These are phyloP conservation scores for Panzeria rudis DNA, from an alignment of 2,888 invertebrate genomes.

Conservation along the genomic window DNA sequence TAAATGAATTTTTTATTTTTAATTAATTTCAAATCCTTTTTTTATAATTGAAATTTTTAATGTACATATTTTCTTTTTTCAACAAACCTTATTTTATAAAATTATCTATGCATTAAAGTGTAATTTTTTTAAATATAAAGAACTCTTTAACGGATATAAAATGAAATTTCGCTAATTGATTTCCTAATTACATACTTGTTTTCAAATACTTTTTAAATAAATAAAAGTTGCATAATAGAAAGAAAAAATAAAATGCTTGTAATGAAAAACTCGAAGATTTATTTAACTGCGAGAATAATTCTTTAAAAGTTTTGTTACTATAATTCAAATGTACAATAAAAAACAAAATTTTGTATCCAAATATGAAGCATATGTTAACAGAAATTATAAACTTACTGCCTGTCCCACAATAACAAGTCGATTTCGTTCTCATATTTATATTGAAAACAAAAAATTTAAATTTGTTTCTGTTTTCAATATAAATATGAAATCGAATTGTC, in stretches of 20 bases:
- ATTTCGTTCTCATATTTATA: too few relatives aligned
- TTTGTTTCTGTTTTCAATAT: too few relatives aligned
- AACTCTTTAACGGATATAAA: not conserved
- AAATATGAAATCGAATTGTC: too few relatives aligned
- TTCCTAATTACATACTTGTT: not conserved
- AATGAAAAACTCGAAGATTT: not conserved
- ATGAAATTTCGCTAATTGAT: slow-evolving; percentile 12
- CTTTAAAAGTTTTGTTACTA: not conserved
- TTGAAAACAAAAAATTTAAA: too few relatives aligned
- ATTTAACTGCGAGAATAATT: not conserved
- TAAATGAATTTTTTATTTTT: slow-evolving; percentile 33
- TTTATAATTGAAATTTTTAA: slow-evolving; percentile 27
- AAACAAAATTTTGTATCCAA: too few relatives aligned
- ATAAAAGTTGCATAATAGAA: slow-evolving; percentile 1
- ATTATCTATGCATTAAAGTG: slow-evolving; percentile 12
- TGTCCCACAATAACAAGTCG: too few relatives aligned
- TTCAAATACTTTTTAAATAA: not conserved
- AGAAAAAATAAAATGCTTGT: not conserved
- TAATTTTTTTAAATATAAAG: not conserved
- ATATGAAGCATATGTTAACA: too few relatives aligned
- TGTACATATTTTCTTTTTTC: slow-evolving; percentile 1
- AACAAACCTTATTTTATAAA: slow-evolving; percentile 6
- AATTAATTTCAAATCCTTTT: slow-evolving; percentile 25
- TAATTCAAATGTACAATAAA: too few relatives aligned
- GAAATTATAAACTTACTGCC: not conserved